Evolutionary conservation across 2,888 invertebrate species (phyloP).

Genomic region (Tenthredo mesomela): DNA sequence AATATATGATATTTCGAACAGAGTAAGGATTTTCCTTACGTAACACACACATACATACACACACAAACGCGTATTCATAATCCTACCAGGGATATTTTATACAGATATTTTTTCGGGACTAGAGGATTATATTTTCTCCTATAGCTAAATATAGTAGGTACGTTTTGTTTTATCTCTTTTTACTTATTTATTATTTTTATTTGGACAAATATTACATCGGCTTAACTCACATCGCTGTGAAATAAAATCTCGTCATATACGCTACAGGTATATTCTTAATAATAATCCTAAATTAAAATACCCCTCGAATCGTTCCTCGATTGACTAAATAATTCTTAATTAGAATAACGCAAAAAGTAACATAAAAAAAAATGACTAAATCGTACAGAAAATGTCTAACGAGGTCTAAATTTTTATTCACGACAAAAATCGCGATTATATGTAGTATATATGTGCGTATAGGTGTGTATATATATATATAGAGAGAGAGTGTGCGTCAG

Average conservation of each 20-base stretch:
- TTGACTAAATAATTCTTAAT: too few relatives aligned
- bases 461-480: neutral
- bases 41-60: neutral
- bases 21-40: neutral
- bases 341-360: neutral
- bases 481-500: conserved; percentile 26
- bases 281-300: neutral
- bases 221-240: neutral
- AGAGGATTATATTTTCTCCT: neutral
- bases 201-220: neutral
- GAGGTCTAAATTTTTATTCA: neutral
- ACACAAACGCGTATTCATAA: neutral
- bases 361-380: neutral
- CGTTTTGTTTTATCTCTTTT: neutral
- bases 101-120: neutral
- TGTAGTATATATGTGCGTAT: neutral
- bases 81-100: neutral
- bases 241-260: neutral
- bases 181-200: neutral
- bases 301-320: neutral
- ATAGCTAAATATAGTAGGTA: neutral
- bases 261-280: neutral
- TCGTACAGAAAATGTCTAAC: neutral
- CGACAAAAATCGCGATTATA: neutral
- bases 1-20: neutral